A percentile compares a stretch with the other conserved stretches of the same genome.
These are phyloP conservation scores for Notothenia coriiceps DNA, from an alignment of 2,113 vertebrate species.

Conservation along the genomic window DNA sequence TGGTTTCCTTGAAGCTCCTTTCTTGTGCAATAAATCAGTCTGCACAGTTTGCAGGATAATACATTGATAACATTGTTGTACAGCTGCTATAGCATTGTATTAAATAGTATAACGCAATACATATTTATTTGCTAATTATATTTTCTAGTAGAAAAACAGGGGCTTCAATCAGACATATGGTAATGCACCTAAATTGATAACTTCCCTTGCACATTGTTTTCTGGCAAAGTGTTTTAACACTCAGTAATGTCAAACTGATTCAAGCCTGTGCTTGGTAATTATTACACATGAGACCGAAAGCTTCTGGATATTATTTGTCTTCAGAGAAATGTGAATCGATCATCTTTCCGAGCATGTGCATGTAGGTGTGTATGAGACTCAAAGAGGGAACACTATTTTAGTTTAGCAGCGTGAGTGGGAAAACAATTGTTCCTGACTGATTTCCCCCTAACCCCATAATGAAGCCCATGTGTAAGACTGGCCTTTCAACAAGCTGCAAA, in stretches of 20 bases:
- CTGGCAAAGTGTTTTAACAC: constrained; percentile 12
- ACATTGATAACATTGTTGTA: constrained; percentile 1
- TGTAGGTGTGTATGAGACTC: constrained; percentile 45
- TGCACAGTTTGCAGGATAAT: constrained; percentile 32
- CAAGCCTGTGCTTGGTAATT: constrained; percentile 9
- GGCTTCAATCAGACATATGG: constrained; percentile 8
- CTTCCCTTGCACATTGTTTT: constrained; percentile 20
- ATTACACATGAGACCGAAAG: constrained; percentile 21
- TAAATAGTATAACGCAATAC: neutral
- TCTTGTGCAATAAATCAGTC: constrained; percentile 23
- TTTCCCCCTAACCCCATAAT: constrained; percentile 86
- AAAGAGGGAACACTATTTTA: constrained; percentile 68
- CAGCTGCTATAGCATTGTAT: neutral
- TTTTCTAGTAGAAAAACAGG: neutral
- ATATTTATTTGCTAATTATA: constrained; percentile 8
- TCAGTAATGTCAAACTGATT: constrained; percentile 31
- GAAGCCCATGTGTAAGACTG: constrained; percentile 84
- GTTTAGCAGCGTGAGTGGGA: constrained; percentile 81
- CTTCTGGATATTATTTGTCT: constrained; percentile 15
- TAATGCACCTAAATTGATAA: neutral
- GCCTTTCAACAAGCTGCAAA: constrained; percentile 87
- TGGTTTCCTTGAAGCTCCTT: constrained; percentile 1
- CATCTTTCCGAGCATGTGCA: constrained; percentile 45
- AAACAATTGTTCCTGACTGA: constrained; percentile 88
- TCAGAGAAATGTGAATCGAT: constrained; percentile 57